Evolutionary conservation across 2,113 vertebrate species (phyloP).

Genomic region (Poecilia latipinna): DNA sequence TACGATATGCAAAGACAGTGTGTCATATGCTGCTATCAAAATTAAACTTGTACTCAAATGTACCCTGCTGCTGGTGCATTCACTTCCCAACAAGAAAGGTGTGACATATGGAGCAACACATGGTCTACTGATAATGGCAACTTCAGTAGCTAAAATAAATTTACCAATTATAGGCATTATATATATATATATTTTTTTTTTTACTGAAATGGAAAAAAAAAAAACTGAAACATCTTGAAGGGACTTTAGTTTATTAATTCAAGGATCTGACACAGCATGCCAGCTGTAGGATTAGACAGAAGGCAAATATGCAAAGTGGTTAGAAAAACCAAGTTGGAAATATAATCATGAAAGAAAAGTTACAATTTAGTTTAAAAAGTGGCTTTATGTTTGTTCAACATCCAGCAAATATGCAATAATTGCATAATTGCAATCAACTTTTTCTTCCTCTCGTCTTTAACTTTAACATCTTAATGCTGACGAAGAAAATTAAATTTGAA

Average conservation of each 20-base stretch:
- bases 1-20: slow-evolving; percentile 41
- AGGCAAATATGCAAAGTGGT: neutral
- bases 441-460: too few relatives aligned
- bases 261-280: neutral
- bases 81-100: slow-evolving; percentile 28
- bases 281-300: slow-evolving; percentile 12
- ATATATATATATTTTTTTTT: neutral
- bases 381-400: too few relatives aligned
- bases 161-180: neutral
- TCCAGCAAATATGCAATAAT: too few relatives aligned
- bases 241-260: neutral
- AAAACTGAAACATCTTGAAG: slow-evolving; percentile 13
- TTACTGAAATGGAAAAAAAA: neutral
- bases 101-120: slow-evolving; percentile 45
- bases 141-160: slow-evolving; percentile 27
- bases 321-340: too few relatives aligned
- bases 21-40: slow-evolving; percentile 49
- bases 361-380: too few relatives aligned
- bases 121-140: slow-evolving; percentile 38
- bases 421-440: too few relatives aligned
- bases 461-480: too few relatives aligned
- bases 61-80: slow-evolving; percentile 36
- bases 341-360: too few relatives aligned
- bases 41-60: slow-evolving; percentile 46
- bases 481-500: too few relatives aligned